Base-by-base conservation (phyloP, 2,888 invertebrate species). In the Sisyra nigra region DNA sequence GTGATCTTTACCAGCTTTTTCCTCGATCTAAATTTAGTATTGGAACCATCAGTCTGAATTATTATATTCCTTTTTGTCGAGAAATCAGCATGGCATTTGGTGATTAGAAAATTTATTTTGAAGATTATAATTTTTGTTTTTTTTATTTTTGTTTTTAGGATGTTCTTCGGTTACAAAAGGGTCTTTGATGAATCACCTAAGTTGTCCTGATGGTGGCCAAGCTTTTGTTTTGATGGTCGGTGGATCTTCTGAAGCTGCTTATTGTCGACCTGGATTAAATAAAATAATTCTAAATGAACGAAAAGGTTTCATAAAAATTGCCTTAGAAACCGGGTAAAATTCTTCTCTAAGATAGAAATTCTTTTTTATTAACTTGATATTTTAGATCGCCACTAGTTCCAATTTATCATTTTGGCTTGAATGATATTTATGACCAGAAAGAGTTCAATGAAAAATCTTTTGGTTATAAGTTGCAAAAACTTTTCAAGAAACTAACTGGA, bases 181-280 rank as follows among this genome's bases (percentile, higher is more conserved):
- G 3, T 24, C 24, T 7, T 7, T 24, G 3, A 24, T 24, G 3
- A 24, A 24, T 7, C 24, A 24, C 7, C 24, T 24, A 24, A 24
- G 24, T 24, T 24, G 24, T 7, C 24, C 24, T 3, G 24, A 24
- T 5, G 24, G 24, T 5, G 49, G 49, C 1, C 40, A 42, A 63
- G 82, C 69, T 1, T 71, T 76, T 0, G 72, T 78, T 1, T 64
- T 93, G 33, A 71, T 88, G 17, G 75, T 87, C 1, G 92, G 91
- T 0, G 91, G 92, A 0, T 87, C 87, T 0, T 74, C 80, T n/a
- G 91, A 92, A 58, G 78, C 86, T 0, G 60, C 89, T 41, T 79
- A 84, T 48, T 76, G 83, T 0, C 74, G 73, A 54, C 86, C 88
- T 0, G 76, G 76, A 3, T 67, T 69, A 40, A 80, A 82, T 48